Conservation (phyloP, 2,888 invertebrate species). For the Diabrotica balteata region DNA sequence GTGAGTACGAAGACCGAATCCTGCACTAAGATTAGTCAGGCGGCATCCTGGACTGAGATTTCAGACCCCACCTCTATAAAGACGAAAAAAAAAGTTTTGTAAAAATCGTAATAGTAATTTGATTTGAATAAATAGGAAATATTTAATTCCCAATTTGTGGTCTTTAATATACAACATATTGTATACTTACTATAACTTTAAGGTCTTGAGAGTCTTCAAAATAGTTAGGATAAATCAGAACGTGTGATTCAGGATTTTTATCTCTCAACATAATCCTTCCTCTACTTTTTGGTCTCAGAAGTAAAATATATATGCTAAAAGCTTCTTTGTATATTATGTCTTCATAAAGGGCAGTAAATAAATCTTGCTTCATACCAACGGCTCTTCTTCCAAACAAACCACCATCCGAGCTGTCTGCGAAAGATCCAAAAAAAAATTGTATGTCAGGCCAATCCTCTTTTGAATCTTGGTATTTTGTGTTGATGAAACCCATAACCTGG, state of each 20-base stretch:
- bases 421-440: conserved; percentile 75
- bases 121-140: too few relatives aligned
- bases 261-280: conserved; percentile 74
- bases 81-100: too few relatives aligned
- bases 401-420: conserved; percentile 80
- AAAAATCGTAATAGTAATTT: background rate
- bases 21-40: too few relatives aligned
- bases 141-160: too few relatives aligned
- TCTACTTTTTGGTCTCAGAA: conserved; percentile 77
- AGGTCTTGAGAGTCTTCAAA: conserved; percentile 76
- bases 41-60: too few relatives aligned
- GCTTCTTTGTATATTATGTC: conserved; percentile 66
- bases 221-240: conserved; percentile 90
- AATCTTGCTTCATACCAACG: conserved; percentile 71
- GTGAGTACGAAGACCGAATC: too few relatives aligned
- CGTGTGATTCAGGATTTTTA: conserved; percentile 73
- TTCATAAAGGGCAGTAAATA: conserved; percentile 74
- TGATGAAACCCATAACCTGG: conserved; percentile 54
- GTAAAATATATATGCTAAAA: conserved; percentile 49
- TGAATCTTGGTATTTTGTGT: conserved; percentile 74
- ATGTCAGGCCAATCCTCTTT: conserved; percentile 79
- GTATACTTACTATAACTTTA: conserved; percentile 69
- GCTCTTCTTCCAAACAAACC: conserved; percentile 76
- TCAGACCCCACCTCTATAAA: too few relatives aligned
- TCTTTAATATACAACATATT: too few relatives aligned